Percentiles rank a stretch among this genome's conserved stretches.
Conservation (phyloP, 2,888 invertebrate species). For the Nemoura dubitans region DNA sequence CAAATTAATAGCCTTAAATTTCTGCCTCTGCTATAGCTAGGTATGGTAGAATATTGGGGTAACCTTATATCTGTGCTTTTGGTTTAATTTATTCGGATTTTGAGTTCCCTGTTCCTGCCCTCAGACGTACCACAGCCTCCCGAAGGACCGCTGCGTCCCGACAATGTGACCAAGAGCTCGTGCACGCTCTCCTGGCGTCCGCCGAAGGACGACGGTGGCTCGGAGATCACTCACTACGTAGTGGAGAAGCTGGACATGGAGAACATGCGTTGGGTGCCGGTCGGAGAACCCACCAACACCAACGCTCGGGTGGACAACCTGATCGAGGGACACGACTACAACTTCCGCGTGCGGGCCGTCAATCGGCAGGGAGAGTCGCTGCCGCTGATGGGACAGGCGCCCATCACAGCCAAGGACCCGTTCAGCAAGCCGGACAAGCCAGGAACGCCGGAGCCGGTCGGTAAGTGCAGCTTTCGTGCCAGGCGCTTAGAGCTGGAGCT, state of each 20-base stretch:
- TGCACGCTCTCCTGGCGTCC: constrained; percentile 87
- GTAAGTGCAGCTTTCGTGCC: too few relatives aligned
- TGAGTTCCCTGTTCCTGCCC: too few relatives aligned
- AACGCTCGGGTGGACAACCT: constrained; percentile 84
- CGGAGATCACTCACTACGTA: constrained; percentile 88
- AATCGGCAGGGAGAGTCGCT: constrained; percentile 93
- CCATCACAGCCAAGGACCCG: constrained; percentile 94
- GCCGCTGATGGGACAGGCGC: constrained; percentile 81
- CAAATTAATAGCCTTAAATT: too few relatives aligned
- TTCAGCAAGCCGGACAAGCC: constrained; percentile 92
- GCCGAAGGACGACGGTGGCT: constrained; percentile 94
- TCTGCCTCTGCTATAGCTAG: too few relatives aligned
- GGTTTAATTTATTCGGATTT: too few relatives aligned
- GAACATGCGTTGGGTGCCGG: constrained; percentile 89
- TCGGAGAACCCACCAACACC: constrained; percentile 60
- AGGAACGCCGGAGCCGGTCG: constrained; percentile 85
- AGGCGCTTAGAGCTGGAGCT: background rate
- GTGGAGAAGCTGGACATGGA: constrained; percentile 97
- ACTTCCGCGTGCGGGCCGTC: constrained; percentile 92
- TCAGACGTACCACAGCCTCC: constrained; percentile 86
- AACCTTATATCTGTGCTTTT: too few relatives aligned
- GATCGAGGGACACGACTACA: constrained; percentile 93
- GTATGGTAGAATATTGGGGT: too few relatives aligned
- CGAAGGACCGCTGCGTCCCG: constrained; percentile 88
- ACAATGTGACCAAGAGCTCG: constrained; percentile 88